phyloP scores from a whole-genome alignment of 1,140 invertebrate genomes.

The Drosophila novamexicana region DNA sequence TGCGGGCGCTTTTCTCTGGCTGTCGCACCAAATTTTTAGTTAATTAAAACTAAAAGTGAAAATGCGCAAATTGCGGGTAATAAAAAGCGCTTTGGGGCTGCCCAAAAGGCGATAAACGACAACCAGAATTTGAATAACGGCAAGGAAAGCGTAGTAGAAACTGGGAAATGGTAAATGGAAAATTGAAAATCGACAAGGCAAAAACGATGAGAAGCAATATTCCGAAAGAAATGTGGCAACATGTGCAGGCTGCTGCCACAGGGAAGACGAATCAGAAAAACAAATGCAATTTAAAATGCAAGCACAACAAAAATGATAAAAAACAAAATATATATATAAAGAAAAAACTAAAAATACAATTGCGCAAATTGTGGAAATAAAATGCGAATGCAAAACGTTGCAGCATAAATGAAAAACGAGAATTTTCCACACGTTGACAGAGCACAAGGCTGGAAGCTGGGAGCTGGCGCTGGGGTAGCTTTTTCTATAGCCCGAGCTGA shows the following conservation, averaged over 20 bases:
- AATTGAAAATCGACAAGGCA: constrained; percentile 27
- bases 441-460: background rate
- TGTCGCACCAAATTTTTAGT: constrained; percentile 69
- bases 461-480: background rate
- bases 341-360: constrained; percentile 15
- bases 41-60: constrained; percentile 82
- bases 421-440: constrained; percentile 32
- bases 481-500: background rate
- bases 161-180: constrained; percentile 9
- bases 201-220: constrained; percentile 25
- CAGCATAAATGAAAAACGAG: constrained; percentile 37
- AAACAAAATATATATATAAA: background rate
- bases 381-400: constrained; percentile 47
- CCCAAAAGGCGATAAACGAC: constrained; percentile 42
- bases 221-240: constrained; percentile 54
- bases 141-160: constrained; percentile 2
- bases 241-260: constrained; percentile 26
- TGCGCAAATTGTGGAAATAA: constrained; percentile 45
- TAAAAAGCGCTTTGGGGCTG: constrained; percentile 67
- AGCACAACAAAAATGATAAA: constrained; percentile 43
- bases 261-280: constrained; percentile 30
- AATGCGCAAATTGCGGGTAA: constrained; percentile 77
- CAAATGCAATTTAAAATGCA: constrained; percentile 75
- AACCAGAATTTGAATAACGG: constrained; percentile 58
- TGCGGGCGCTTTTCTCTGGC: constrained; percentile 9